Evolutionary conservation across 2,888 invertebrate species (phyloP).

Genomic region (Conus canariensis): DNA sequence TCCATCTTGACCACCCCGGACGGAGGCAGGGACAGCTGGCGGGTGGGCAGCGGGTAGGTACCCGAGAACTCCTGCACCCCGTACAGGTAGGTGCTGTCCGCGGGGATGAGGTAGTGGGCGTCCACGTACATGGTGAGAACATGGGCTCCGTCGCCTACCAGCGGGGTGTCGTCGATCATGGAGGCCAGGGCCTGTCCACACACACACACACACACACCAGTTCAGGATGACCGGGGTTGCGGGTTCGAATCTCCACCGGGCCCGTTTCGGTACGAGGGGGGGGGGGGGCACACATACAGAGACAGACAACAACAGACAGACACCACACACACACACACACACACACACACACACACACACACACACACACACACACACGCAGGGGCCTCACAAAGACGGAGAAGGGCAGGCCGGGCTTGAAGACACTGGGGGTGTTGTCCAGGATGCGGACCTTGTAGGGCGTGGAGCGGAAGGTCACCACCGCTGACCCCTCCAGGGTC

Average conservation of each 20-base stretch:
- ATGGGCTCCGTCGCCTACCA: conserved; percentile 49
- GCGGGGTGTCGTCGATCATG: conserved; percentile 62
- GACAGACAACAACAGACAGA: not conserved
- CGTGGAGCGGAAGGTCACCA: conserved; percentile 87
- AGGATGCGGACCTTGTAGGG: conserved; percentile 88
- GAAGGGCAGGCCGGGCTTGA: conserved; percentile 85
- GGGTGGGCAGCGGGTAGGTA: conserved; percentile 56
- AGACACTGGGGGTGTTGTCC: conserved; percentile 87
- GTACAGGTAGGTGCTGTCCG: conserved; percentile 43
- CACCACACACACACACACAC: not conserved
- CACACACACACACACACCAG: not conserved
- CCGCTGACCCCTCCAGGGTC: conserved; percentile 88
- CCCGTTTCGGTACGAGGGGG: not conserved
- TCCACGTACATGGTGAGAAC: conserved; percentile 49
- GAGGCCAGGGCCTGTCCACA: conserved; percentile 58
- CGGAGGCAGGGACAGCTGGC: conserved; percentile 55
- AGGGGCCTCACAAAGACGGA: conserved; percentile 19
- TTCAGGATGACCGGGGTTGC: no score
- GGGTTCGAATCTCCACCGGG: no score
- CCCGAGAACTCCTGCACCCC: conserved; percentile 46
- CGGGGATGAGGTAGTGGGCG: conserved; percentile 41
- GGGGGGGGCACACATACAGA: not conserved
- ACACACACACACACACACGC: not conserved
- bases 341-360: no score
- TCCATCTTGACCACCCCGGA: conserved; percentile 47